Base-by-base conservation (phyloP, 2,113 vertebrate species). In the Limnothrissa miodon region DNA sequence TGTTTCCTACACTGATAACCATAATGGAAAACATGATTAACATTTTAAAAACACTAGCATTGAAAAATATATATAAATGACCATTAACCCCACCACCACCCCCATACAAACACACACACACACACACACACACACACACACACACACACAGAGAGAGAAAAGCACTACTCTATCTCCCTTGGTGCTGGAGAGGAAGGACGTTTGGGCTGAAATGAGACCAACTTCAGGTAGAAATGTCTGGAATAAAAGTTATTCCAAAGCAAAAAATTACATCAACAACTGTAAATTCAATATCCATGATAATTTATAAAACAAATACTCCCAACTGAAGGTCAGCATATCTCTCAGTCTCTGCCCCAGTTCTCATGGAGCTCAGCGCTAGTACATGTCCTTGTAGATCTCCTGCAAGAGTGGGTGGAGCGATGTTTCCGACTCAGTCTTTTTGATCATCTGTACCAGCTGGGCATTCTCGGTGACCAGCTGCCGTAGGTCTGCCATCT, bases 381-480 rank as follows among this genome's bases (percentile, higher is more conserved):
- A 99, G 90, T 99, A 99, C 98, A 99, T 99, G 95, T 99, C 98
- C 92, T 97, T 99, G 90, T 99, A 99, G 92, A 99, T 99, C 93
- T 99, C 98, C 91, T 99, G 98, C 89, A 99, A 95, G 80, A 99
- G 95, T 0, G 98, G 98, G 91, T 99, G 98, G 84, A 99, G 95
- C 39, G 96, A 96, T 29, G 98, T 99, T 88, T 98, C 97, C 0
- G 97, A 96, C 92, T 99, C 98, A 0, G 98, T 99, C 92, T 98
- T 98, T 92, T 99, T 99, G 89, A 99, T 97, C 92, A 98, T 97
- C 93, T 99, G 98, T 92, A 99, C 97, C 83, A 99, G 95, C 92
- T 96, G 97, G 80, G 96, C 97, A 0, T 99, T 96, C 90, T 99
- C 98, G 0, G 98, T 98, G 90, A 99, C 98, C 89, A 99, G 93